Evolutionary conservation across 2,113 vertebrate genomes (phyloP).

Genomic region (Anoura caudifer): DNA sequence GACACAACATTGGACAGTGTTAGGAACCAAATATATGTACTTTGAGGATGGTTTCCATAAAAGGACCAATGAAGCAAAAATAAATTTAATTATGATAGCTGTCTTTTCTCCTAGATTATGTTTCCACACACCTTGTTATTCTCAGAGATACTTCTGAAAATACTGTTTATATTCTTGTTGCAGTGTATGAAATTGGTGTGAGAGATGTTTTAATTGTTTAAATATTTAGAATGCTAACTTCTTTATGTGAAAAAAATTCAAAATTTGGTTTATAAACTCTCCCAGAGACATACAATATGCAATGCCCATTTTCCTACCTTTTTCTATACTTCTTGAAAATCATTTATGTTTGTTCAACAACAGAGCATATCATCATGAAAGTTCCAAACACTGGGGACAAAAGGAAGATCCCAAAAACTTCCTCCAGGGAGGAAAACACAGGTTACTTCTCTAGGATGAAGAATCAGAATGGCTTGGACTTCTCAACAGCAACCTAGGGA

Average conservation of each 20-base stretch:
- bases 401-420: neutral
- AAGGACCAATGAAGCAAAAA: neutral
- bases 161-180: neutral
- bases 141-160: neutral
- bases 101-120: neutral
- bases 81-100: neutral
- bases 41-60: neutral
- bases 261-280: neutral
- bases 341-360: neutral
- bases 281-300: neutral
- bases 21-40: neutral
- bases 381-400: neutral
- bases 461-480: neutral
- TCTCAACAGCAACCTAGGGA: neutral
- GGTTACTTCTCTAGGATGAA: neutral
- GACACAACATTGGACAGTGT: neutral
- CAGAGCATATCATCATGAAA: neutral
- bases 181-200: neutral
- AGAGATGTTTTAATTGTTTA: conserved; percentile 24
- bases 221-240: neutral
- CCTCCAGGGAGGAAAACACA: neutral
- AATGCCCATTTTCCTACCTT: neutral
- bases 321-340: neutral
- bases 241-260: neutral
- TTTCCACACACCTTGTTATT: neutral